These are phyloP conservation scores for Oriolus oriolus DNA, from an alignment of 2,113 vertebrate genomes.

Conservation along the genomic window DNA sequence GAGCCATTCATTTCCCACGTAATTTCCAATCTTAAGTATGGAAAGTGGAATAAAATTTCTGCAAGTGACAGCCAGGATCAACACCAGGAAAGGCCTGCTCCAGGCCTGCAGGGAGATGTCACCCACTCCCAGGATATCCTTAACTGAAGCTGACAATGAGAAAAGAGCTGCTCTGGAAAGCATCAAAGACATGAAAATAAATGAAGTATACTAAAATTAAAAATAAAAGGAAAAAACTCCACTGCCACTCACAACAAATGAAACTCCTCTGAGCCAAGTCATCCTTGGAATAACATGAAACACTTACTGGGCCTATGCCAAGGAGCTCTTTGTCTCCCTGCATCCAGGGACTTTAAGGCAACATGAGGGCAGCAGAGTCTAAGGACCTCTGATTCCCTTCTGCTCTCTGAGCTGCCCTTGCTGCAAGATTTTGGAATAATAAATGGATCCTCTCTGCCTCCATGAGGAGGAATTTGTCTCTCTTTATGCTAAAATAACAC, in stretches of 20 bases:
- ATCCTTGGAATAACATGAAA: not conserved
- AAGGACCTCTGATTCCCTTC: not conserved
- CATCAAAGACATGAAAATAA: not conserved
- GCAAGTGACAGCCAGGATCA: not conserved
- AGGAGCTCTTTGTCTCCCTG: not conserved
- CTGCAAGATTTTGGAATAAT: not conserved
- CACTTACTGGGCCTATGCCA: not conserved
- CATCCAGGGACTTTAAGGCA: not conserved
- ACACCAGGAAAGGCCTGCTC: not conserved
- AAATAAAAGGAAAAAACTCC: not conserved
- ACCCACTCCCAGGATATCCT: not conserved
- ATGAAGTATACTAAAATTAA: not conserved
- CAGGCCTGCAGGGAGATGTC: not conserved
- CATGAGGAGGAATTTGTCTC: not conserved
- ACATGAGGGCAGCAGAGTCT: not conserved
- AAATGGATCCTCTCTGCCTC: not conserved
- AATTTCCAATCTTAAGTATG: not conserved
- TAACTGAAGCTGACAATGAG: not conserved
- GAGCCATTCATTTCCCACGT: not conserved
- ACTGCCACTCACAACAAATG: not conserved
- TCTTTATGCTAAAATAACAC: not conserved
- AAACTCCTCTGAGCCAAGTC: not conserved
- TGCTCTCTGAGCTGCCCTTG: not conserved
- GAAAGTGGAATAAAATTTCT: not conserved
- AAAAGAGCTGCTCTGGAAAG: constrained; percentile 15